Base-by-base conservation (phyloP, 1,140 invertebrate species). In the Lepidurus apus region DNA sequence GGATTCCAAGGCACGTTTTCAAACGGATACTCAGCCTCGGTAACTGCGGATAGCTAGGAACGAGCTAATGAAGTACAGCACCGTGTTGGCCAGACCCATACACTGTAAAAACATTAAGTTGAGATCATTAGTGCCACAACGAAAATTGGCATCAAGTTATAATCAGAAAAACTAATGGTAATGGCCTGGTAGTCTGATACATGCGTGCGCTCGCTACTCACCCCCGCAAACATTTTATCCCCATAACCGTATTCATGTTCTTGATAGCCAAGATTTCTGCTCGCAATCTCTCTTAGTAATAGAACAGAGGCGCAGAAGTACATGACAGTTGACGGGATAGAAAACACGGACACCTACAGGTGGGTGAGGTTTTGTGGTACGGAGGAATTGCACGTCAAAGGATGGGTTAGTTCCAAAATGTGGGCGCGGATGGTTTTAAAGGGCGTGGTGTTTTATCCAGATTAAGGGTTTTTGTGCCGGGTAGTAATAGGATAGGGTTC, bases 21-120 rank as follows among this genome's bases (percentile, higher is more conserved):
- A 7, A 65, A 65, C 17, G 13, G 6, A 65, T 89, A 89, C 91
- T 75, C 89, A 84, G 79, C 90, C 90, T 83, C 89, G 89, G 85
- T 93, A 93, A 11, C 88, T 88, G 78, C 90, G 89, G 82, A 90
- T 87, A 76, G 92, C 91, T 79, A 93, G 86, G 80, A 93, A 87
- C 11, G 91, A 90, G 82, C 91, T 93, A n/a, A 93, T 81, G 5
- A 93, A 86, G 84, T 94, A 94, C 0, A 93, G 84, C 0, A 85
- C 88, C 0, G 90, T 83, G 80, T 93, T 89, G 3, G 93, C 86
- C 17, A 94, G 82, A 26, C 91, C 92, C 83, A 93, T 88, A 42
- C 93, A 87, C 89, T 92, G 87, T 75, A 77, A 73, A 74, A 77
- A 79, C 24, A 10, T 26, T 45, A n/a, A 78, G 21, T 75, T 26